A percentile compares a stretch with the other conserved stretches of the same genome.
Evolutionary conservation across 2,797 vertebrate species (phyloP).

Genomic region (Falco columbarius): DNA sequence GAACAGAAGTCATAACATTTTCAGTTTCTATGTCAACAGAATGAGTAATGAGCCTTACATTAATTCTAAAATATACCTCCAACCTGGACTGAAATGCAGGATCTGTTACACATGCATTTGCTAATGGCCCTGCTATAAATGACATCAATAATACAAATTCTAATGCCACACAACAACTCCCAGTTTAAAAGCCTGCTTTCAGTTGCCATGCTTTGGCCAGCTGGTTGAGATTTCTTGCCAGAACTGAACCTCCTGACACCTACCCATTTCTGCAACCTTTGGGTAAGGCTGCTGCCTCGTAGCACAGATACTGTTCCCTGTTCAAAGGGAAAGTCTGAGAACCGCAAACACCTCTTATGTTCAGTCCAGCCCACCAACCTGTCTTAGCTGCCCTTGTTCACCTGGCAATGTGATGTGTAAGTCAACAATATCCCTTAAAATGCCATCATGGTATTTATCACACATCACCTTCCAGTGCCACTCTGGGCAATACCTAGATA

Average conservation of each 20-base stretch:
- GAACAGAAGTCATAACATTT: neutral
- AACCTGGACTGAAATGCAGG: neutral
- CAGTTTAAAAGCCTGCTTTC: conserved; percentile 11
- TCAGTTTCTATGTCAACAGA: neutral
- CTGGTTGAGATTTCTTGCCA: neutral
- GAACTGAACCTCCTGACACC: conserved; percentile 14
- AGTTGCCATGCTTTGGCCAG: neutral
- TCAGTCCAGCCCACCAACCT: neutral
- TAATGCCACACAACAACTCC: neutral
- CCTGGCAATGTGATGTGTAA: neutral
- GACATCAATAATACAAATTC: neutral
- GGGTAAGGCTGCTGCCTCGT: neutral
- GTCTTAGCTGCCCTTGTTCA: neutral
- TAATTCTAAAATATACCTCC: neutral
- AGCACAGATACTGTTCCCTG: neutral
- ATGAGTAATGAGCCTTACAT: neutral
- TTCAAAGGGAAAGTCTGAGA: neutral
- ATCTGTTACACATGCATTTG: neutral
- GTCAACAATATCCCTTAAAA: neutral
- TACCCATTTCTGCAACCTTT: neutral
- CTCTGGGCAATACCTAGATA: neutral
- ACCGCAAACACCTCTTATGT: neutral
- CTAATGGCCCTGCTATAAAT: neutral
- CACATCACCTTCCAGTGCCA: neutral
- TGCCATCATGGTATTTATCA: neutral